phyloP scores from a whole-genome alignment of 2,797 vertebrate species.

The Ciconia nigra region DNA sequence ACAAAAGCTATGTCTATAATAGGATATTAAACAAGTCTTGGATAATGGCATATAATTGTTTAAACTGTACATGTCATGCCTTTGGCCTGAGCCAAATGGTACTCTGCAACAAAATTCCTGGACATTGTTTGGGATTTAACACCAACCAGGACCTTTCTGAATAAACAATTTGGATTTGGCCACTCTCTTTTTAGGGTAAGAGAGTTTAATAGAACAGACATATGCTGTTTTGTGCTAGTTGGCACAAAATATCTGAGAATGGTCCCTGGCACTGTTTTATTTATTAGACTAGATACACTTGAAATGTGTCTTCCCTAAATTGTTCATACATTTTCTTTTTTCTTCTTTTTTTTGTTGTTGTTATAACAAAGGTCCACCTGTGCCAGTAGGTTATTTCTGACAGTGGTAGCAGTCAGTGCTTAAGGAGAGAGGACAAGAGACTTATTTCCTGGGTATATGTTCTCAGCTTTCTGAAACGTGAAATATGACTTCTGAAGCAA shows the following conservation, averaged over 20 bases:
- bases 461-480: not conserved
- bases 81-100: not conserved
- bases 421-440: not conserved
- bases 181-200: not conserved
- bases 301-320: not conserved
- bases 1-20: not conserved
- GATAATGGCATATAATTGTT: not conserved
- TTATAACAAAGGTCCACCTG: not conserved
- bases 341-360: not conserved
- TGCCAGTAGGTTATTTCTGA: not conserved
- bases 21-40: not conserved
- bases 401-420: not conserved
- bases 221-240: not conserved
- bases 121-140: not conserved
- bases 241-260: not conserved
- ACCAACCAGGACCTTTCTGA: not conserved
- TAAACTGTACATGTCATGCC: not conserved
- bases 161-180: not conserved
- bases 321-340: not conserved
- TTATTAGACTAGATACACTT: not conserved
- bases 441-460: not conserved
- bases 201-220: not conserved
- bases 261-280: not conserved
- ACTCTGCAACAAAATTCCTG: not conserved
- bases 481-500: not conserved